Evolutionary conservation across 1,140 invertebrate genomes (phyloP), one percentile per base, ranked within the genome.

Genomic region (Calephelis nemesis): DNA sequence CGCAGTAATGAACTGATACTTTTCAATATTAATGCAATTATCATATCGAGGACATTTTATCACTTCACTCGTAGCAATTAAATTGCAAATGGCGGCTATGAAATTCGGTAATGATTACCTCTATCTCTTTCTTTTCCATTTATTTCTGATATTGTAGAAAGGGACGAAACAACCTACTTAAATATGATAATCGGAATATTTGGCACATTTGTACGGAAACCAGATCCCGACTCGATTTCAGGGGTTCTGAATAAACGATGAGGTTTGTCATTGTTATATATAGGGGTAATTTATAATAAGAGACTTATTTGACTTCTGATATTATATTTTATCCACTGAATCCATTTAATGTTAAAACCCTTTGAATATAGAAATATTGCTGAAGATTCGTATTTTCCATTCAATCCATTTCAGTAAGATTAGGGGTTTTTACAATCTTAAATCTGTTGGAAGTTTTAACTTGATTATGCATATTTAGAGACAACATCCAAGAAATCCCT

Each of bases 151-250:
- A 10, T 15, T 63, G 42, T n/a, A n/a, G 69, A 77, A 64, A 71
- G 69, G 49, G 76, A 81, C 49, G 63, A 65, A 11, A 13, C 42
- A 50, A 15, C 47, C 78, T 82, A 79, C 80, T 84, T 84, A 77
- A 82, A 81, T 84, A 84, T 84, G 80, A 82, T 82, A 84, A 84
- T 82, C 77, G 78, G 75, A 78, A 78, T 76, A 82, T 84, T 78
- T 75, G 71, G 76, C 71, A 77, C 78, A 77, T 79, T 76, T 78
- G 79, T 75, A 71, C 68, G 75, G 69, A 74, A 68, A 74, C 65
- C 72, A 64, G 71, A 65, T 66, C 69, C 74, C 79, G 71, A 75
- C 77, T 79, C 76, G 77, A 81, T 79, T 81, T 72, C 63, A 50
- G 72, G 69, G 52, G 68, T 67, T 69, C 68, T 81, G 82, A 84